phyloP scores from a whole-genome alignment of 2,797 vertebrate species.

The Eulemur albifrons region DNA sequence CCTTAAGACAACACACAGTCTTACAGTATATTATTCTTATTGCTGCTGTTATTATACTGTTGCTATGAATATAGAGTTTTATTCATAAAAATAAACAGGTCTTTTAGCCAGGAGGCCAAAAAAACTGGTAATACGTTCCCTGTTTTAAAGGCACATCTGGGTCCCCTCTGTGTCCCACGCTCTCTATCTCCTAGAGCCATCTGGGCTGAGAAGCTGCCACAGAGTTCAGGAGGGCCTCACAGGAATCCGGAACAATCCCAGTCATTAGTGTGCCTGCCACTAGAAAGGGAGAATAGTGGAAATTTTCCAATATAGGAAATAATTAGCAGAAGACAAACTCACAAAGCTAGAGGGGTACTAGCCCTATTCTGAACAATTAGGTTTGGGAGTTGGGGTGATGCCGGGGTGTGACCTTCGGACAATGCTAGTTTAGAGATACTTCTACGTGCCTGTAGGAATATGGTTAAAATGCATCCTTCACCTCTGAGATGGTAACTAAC shows the following conservation, averaged over 20 bases:
- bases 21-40: not conserved
- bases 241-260: conserved; percentile 9
- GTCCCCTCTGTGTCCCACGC: not conserved
- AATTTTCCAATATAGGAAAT: not conserved
- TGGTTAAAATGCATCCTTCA: not conserved
- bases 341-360: not conserved
- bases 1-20: not conserved
- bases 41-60: not conserved
- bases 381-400: accelerated
- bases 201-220: not conserved
- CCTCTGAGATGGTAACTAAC: not conserved
- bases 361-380: not conserved
- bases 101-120: not conserved
- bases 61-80: conserved; percentile 8
- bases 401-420: not conserved
- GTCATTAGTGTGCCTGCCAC: not conserved
- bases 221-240: not conserved
- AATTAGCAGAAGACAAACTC: not conserved
- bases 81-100: not conserved
- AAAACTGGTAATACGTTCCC: not conserved
- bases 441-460: not conserved
- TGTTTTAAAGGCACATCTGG: not conserved
- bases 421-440: not conserved
- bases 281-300: not conserved
- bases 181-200: not conserved